A percentile compares a stretch with the other conserved stretches of the same genome.
Conservation (phyloP, 2,113 vertebrate species). For the Cyrtonyx montezumae region DNA sequence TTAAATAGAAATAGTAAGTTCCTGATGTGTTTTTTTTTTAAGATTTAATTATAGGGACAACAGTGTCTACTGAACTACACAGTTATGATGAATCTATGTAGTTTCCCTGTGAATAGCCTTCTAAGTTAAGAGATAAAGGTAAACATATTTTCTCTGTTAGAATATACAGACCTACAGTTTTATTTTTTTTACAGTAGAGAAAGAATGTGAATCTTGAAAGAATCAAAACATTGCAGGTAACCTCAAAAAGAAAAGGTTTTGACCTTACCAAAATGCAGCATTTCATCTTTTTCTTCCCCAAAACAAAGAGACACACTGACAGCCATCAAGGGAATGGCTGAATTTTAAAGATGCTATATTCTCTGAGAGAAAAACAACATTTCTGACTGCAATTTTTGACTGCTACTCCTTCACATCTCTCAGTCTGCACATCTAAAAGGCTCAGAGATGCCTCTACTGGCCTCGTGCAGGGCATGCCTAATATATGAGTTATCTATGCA, state of each 20-base stretch:
- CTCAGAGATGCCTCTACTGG: background rate
- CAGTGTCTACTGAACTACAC: background rate
- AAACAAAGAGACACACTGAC: conserved; percentile 44
- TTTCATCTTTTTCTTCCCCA: conserved; percentile 12
- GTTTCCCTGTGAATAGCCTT: background rate
- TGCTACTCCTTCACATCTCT: background rate
- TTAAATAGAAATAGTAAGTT: background rate
- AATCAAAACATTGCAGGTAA: background rate
- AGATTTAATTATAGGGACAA: background rate
- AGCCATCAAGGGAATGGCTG: conserved; percentile 19
- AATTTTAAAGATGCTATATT: conserved; percentile 40
- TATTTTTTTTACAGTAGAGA: background rate
- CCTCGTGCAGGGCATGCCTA: conserved; percentile 7
- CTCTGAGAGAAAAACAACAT: background rate
- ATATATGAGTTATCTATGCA: background rate
- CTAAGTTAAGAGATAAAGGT: background rate
- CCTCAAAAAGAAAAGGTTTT: conserved; percentile 21
- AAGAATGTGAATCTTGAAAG: background rate
- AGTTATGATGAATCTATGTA: background rate
- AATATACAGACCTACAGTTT: background rate
- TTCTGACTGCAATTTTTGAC: conserved; percentile 13
- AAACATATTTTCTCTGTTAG: background rate
- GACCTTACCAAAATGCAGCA: conserved; percentile 11
- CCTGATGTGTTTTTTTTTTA: background rate
- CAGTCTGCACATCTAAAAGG: background rate